Percentiles rank a stretch among this genome's conserved stretches.
Conservation (phyloP, 2,113 vertebrate genomes). For the Morone chrysops region DNA sequence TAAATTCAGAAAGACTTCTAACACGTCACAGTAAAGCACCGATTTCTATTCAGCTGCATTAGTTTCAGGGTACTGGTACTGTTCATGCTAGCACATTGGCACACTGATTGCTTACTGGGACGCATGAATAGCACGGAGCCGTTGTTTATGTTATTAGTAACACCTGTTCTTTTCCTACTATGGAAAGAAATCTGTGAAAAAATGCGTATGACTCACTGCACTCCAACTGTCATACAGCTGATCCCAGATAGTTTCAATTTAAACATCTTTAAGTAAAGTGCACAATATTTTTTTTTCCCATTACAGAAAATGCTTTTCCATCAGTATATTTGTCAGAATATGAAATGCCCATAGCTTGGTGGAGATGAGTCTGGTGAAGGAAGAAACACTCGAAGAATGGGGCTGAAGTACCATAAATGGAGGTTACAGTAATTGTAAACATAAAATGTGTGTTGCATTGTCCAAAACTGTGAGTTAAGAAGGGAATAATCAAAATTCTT, state of each 20-base stretch:
- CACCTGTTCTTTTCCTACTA: not conserved
- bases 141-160: slow-evolving; percentile 15
- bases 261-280: not conserved
- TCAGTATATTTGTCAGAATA: not conserved
- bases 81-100: not conserved
- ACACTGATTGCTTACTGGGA: not conserved
- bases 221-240: not conserved
- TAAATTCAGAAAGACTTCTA: not conserved
- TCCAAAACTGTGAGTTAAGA: not conserved
- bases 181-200: not conserved
- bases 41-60: not conserved
- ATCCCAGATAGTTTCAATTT: not conserved
- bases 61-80: not conserved
- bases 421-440: not conserved
- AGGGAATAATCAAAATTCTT: not conserved
- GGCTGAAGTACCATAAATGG: not conserved
- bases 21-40: not conserved
- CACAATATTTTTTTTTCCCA: not conserved
- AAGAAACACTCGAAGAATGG: not conserved
- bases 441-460: not conserved
- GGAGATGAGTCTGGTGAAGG: not conserved
- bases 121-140: not conserved
- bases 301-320: not conserved
- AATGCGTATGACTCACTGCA: not conserved
- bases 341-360: not conserved